phyloP scores from a whole-genome alignment of 2,888 invertebrate genomes.

The Pseudolycoriella hygida region DNA sequence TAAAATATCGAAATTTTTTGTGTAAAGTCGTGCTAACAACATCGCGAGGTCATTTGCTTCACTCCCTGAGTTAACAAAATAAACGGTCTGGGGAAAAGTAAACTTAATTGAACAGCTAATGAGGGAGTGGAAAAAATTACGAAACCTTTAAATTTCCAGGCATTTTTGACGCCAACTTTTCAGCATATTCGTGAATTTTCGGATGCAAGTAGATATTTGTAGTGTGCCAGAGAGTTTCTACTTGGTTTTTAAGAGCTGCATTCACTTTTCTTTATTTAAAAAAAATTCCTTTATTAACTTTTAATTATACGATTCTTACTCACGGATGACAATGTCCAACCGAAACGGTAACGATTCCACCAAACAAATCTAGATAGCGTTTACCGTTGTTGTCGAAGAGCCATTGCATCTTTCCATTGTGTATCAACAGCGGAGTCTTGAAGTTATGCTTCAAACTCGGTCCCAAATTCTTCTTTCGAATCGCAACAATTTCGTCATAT shows the following conservation, averaged over 20 bases:
- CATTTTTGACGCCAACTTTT: slow-evolving; percentile 59
- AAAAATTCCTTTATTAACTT: neutral
- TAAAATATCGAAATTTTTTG: slow-evolving; percentile 68
- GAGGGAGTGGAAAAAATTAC: slow-evolving; percentile 3
- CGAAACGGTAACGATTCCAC: slow-evolving; percentile 92
- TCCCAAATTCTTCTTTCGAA: slow-evolving; percentile 44
- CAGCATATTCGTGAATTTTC: slow-evolving; percentile 78
- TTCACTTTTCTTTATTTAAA: slow-evolving; percentile 46
- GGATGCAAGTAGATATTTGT: slow-evolving; percentile 85
- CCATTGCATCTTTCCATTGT: slow-evolving; percentile 85
- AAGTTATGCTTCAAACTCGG: slow-evolving; percentile 59
- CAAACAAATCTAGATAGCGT: slow-evolving; percentile 88
- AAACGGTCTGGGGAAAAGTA: slow-evolving; percentile 46
- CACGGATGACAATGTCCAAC: slow-evolving; percentile 97
- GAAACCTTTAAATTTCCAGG: slow-evolving; percentile 69
- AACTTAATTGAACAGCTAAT: neutral
- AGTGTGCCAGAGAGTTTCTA: slow-evolving; percentile 74
- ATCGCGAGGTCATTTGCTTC: slow-evolving; percentile 94
- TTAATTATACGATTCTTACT: slow-evolving; percentile 22
- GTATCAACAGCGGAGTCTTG: slow-evolving; percentile 64
- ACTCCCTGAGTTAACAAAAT: slow-evolving; percentile 90
- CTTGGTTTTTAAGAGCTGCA: slow-evolving; percentile 60
- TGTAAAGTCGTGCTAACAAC: slow-evolving; percentile 69
- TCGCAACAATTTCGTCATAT: slow-evolving; percentile 36
- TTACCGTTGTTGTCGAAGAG: slow-evolving; percentile 71